A percentile compares a stretch with the other conserved stretches of the same genome.
These are phyloP conservation scores for Brachionus plicatilis DNA, from an alignment of 1,140 invertebrate genomes.

Conservation along the genomic window DNA sequence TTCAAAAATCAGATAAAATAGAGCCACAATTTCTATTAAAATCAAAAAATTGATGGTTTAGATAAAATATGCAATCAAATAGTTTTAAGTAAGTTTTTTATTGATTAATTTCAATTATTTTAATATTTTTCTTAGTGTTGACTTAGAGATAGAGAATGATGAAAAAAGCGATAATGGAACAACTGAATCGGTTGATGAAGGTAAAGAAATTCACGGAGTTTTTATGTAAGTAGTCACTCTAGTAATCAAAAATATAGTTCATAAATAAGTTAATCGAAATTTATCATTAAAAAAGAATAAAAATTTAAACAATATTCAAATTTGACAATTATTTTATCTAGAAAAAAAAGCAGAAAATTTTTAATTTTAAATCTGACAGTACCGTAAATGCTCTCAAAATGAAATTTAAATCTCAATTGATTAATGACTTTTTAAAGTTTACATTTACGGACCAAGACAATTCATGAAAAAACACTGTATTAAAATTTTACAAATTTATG, in stretches of 20 bases:
- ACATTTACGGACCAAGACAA: too few species aligned
- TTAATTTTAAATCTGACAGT: too few species aligned
- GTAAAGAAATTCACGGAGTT: slow-evolving; percentile 3
- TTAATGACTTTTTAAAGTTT: neutral
- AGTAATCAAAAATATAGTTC: too few species aligned
- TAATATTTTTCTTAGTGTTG: neutral
- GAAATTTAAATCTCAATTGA: neutral
- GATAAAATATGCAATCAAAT: neutral
- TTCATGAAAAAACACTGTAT: too few species aligned
- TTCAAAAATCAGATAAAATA: neutral
- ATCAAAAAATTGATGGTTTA: neutral
- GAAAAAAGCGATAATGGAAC: neutral
- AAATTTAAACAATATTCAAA: too few species aligned
- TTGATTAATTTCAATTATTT: neutral
- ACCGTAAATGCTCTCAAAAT: neutral
- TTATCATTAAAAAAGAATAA: too few species aligned
- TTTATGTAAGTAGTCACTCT: neutral
- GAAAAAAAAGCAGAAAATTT: neutral
- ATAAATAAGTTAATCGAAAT: too few species aligned
- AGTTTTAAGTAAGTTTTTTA: neutral
- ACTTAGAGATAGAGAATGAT: neutral
- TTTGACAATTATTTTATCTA: too few species aligned
- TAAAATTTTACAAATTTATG: too few species aligned
- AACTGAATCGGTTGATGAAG: neutral
- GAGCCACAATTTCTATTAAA: neutral